Conservation (phyloP, 2,797 vertebrate species). For the Ictinia mississippiensis region DNA sequence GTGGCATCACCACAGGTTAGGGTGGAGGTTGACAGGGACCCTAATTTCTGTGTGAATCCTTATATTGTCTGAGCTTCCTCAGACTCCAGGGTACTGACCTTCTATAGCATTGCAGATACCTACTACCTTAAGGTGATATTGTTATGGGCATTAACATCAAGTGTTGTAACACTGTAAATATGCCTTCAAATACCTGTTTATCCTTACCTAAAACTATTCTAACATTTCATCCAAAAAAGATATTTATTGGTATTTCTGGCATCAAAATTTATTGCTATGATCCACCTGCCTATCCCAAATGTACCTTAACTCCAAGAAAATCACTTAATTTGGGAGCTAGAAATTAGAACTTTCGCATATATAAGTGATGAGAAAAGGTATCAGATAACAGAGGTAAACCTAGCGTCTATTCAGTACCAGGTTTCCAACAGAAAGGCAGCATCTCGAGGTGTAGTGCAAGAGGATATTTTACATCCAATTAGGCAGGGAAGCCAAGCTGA, state of each 20-base stretch:
- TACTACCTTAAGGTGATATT: not conserved
- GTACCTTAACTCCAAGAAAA: not conserved
- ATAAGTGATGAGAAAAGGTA: not conserved
- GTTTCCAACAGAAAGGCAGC: not conserved
- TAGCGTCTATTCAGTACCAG: not conserved
- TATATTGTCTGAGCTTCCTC: not conserved
- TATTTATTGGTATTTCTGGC: not conserved
- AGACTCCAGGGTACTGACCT: not conserved
- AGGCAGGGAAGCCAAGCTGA: conserved; percentile 53
- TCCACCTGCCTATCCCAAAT: not conserved
- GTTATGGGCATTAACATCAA: not conserved
- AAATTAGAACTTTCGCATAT: not conserved
- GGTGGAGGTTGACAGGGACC: not conserved
- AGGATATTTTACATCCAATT: conserved; percentile 64
- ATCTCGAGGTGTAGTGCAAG: not conserved
- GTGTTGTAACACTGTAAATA: not conserved
- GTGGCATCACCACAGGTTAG: not conserved
- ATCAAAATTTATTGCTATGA: not conserved
- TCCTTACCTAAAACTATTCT: not conserved
- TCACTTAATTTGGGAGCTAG: not conserved
- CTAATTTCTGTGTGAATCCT: not conserved
- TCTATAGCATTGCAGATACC: not conserved
- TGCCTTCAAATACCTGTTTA: not conserved
- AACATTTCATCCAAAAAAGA: not conserved
- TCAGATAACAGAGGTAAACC: not conserved